Percentiles rank a stretch among this genome's conserved stretches.
Conservation (phyloP, 1,140 invertebrate genomes). For the Drosophila sulfurigaster region DNA sequence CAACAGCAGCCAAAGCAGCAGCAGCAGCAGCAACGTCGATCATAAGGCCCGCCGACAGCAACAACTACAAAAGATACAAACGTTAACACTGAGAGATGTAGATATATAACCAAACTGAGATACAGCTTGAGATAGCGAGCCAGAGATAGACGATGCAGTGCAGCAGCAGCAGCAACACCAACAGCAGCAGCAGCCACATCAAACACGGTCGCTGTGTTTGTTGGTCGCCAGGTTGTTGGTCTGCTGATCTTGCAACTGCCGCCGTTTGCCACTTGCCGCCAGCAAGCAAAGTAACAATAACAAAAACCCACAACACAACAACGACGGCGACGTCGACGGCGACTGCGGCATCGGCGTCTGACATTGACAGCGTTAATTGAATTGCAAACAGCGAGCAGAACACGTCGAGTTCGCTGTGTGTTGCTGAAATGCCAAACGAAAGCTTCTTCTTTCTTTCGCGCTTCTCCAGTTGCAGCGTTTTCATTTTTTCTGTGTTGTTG, state of each 20-base stretch:
- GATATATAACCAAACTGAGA: background rate
- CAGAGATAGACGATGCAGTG: no score
- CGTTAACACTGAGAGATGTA: background rate
- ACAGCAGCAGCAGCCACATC: conserved; percentile 26
- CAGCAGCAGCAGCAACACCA: no score
- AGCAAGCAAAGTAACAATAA: background rate
- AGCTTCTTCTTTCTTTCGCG: conserved; percentile 34
- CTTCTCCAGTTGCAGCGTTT: conserved; percentile 13
- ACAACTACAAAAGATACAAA: conserved; percentile 24
- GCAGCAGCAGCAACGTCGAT: conserved; percentile 16
- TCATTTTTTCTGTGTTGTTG: background rate
- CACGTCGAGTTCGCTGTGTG: background rate
- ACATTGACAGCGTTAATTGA: conserved; percentile 76
- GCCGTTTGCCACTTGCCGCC: conserved; percentile 10
- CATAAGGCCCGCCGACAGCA: conserved; percentile 31
- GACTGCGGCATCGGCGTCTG: conserved; percentile 32
- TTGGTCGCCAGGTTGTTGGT: conserved; percentile 29
- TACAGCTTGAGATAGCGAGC: background rate
- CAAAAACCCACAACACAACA: background rate
- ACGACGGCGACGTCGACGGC: background rate
- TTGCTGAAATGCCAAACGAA: conserved; percentile 47
- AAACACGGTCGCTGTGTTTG: conserved; percentile 50
- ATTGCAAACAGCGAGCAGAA: conserved; percentile 71
- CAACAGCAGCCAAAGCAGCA: conserved; percentile 11
- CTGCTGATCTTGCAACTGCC: conserved; percentile 72